These are phyloP conservation scores for Coregonus sp. DNA, from an alignment of 2,797 vertebrate species.

Conservation along the genomic window DNA sequence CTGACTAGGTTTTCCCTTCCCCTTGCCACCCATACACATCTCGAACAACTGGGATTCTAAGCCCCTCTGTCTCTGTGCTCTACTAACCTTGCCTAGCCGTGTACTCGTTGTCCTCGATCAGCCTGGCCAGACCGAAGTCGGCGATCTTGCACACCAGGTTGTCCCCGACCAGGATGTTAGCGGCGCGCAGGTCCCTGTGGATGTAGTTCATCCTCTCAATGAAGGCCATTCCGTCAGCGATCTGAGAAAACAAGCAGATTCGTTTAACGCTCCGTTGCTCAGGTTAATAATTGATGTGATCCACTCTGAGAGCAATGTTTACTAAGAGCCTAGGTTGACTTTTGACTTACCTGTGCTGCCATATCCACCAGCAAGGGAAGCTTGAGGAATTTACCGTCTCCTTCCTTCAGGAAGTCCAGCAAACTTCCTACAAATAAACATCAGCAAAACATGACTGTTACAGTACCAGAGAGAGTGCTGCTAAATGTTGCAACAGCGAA, in stretches of 20 bases:
- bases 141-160: conserved; percentile 97
- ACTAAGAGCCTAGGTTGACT: not conserved
- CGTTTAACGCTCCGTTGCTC: conserved; percentile 25
- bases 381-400: conserved; percentile 92
- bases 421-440: conserved; percentile 82
- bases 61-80: not conserved
- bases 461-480: not conserved
- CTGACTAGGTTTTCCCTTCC: not conserved
- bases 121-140: conserved; percentile 93
- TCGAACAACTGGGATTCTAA: not conserved
- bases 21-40: not conserved
- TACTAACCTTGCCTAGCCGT: conserved; percentile 92
- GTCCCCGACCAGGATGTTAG: conserved; percentile 94
- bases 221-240: conserved; percentile 97
- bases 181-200: conserved; percentile 93
- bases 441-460: conserved; percentile 22
- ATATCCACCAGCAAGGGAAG: conserved; percentile 93
- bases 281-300: conserved; percentile 22
- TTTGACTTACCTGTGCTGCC: conserved; percentile 88
- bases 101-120: conserved; percentile 98
- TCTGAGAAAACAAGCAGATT: conserved; percentile 63
- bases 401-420: conserved; percentile 94
- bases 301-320: not conserved
- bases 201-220: conserved; percentile 99
- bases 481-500: not conserved